Base-by-base conservation (phyloP, 2,888 invertebrate genomes). In the Smittia sp. region DNA sequence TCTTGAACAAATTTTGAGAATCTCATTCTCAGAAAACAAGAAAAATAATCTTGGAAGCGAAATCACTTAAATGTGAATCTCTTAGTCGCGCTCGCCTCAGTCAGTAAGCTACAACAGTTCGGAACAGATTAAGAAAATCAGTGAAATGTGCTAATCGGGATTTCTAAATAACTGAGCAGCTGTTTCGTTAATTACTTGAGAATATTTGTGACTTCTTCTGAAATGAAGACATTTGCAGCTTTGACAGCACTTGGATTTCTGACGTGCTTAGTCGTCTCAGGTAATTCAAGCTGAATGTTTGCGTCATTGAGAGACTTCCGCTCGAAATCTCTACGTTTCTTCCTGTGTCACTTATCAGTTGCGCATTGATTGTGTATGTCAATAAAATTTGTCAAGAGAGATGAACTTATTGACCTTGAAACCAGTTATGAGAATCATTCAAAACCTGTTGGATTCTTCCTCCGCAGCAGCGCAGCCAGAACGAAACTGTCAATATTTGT, bases 381-480 rank as follows among this genome's bases (percentile, higher is more conserved):
- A 32, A 32, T 32, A 9, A 9, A 32, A 32, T 32, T 6, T 6
- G 52, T 46, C 18, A 15, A 46, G 24, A 39, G n/a, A 27, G 7
- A 32, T 69, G 69, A 69, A 69, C 54, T 69, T 24, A 27, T 20
- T 54, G 41, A 69, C 69, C 69, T 69, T 69, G 69, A 69, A 69
- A 69, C 69, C 52, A 15, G 69, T 69, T 69, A 20, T 22, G 46
- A 69, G 54, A 69, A n/a, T n/a, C 69, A 52, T 54, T 22, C n/a
- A 67, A 69, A 25, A 67, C 22, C 24, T 13, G 38, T 67, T 24
- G 11, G 1, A 1, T 3, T 2, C 11, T 46, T 46, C 32, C 3
- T 32, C 32, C 32, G 32, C 9, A 32, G 3, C 32, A 6, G 32
- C 32, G 3, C 9, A 3, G 32, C 32, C 9, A 32, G 32, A 32